Evolutionary conservation across 2,888 invertebrate genomes (phyloP).

Genomic region (Parapristionchus giblindavisi): DNA sequence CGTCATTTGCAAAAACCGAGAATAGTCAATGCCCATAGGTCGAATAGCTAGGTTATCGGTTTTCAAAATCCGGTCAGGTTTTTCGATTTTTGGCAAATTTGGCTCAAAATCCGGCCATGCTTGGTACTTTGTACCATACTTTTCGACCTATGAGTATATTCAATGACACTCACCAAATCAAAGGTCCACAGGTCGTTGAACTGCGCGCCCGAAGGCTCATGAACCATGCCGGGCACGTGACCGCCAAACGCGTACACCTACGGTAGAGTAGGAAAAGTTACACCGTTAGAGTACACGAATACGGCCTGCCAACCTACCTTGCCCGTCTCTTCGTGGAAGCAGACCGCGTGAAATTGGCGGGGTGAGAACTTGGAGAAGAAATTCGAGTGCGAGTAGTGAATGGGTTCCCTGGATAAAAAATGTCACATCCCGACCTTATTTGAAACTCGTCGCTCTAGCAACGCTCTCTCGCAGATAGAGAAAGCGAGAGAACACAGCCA

Average conservation of each 20-base stretch:
- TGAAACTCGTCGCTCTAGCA: too few species aligned
- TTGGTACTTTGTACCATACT: too few species aligned
- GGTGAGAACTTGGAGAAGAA: constrained; percentile 10
- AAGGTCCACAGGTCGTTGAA: constrained; percentile 32
- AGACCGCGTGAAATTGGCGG: not conserved
- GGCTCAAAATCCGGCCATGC: too few species aligned
- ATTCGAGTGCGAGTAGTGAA: constrained; percentile 22
- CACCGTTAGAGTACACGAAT: not conserved
- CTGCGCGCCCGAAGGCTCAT: constrained; percentile 11
- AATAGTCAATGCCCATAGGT: too few species aligned
- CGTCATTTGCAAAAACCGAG: too few species aligned
- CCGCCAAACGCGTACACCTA: constrained; percentile 34
- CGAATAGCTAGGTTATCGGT: not conserved
- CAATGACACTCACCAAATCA: constrained; percentile 10
- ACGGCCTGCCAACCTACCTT: constrained; percentile 1
- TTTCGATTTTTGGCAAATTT: not conserved
- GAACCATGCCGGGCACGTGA: not conserved
- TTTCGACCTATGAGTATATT: not conserved
- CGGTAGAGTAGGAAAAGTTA: not conserved
- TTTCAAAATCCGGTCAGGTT: not conserved
- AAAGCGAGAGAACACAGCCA: too few species aligned
- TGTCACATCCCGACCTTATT: too few species aligned
- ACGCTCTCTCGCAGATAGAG: too few species aligned
- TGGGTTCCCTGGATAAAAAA: constrained; percentile 22
- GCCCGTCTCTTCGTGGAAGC: not conserved